A percentile compares a stretch with the other conserved stretches of the same genome.
phyloP scores from a whole-genome alignment of 2,797 vertebrate genomes.

The Protosalanx chinensis region DNA sequence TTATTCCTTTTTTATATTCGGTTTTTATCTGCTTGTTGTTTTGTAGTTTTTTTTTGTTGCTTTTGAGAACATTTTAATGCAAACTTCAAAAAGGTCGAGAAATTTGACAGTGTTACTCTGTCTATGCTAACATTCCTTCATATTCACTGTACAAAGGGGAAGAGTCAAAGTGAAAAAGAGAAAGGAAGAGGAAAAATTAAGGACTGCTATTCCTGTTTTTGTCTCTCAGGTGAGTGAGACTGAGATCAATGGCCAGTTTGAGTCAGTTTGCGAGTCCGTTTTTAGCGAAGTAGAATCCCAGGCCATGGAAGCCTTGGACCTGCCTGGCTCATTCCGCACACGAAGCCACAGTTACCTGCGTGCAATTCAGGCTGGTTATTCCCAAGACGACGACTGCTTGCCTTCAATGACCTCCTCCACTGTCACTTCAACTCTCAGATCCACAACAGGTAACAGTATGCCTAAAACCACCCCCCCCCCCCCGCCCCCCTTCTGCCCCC shows the following conservation, averaged over 20 bases:
- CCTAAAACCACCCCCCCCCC: conserved; percentile 49
- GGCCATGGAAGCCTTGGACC: conserved; percentile 99
- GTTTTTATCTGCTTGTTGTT: conserved; percentile 42
- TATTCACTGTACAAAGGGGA: conserved; percentile 87
- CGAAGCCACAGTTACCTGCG: conserved; percentile 99
- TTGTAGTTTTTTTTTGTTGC: conserved; percentile 59
- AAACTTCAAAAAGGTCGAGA: conserved; percentile 68
- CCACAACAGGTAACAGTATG: conserved; percentile 90
- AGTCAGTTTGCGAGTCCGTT: conserved; percentile 99
- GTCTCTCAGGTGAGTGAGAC: conserved; percentile 98
- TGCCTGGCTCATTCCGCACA: conserved; percentile 98
- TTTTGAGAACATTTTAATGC: conserved; percentile 69
- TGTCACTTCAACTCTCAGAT: conserved; percentile 93
- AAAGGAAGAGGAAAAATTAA: conserved; percentile 90
- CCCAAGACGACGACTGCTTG: conserved; percentile 98
- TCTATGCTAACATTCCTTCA: conserved; percentile 82
- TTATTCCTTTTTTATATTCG: conserved; percentile 34
- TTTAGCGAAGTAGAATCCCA: conserved; percentile 99
- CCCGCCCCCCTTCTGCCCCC: conserved; percentile 6
- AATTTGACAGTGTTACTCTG: conserved; percentile 65
- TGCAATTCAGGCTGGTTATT: conserved; percentile 99
- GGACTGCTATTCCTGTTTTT: conserved; percentile 92
- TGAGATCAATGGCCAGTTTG: conserved; percentile 99
- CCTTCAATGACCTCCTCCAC: conserved; percentile 91
- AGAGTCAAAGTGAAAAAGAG: conserved; percentile 86